Evolutionary conservation across 2,888 invertebrate species (phyloP).

Genomic region (Malacosoma neustria): DNA sequence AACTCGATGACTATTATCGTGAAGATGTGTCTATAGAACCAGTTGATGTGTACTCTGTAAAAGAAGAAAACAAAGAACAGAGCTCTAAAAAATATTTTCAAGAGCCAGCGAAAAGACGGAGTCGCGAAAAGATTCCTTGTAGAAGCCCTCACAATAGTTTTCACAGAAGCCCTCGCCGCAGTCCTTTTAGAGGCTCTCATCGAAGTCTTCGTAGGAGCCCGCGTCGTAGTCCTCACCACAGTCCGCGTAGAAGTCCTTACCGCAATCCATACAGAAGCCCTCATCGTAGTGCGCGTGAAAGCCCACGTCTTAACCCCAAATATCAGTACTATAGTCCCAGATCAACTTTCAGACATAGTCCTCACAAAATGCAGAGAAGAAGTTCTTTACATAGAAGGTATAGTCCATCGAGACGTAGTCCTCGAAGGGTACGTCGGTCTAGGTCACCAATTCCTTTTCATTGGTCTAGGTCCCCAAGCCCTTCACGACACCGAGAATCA

Average conservation of each 20-base stretch:
- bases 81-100: neutral
- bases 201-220: constrained; percentile 16
- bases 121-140: too few relatives aligned
- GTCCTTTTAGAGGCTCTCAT: constrained; percentile 1
- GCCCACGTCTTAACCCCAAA: too few relatives aligned
- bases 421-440: constrained; percentile 9
- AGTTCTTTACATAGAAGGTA: constrained; percentile 7
- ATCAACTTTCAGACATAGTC: constrained; percentile 11
- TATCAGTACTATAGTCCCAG: constrained; percentile 3
- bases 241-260: constrained; percentile 8
- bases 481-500: neutral
- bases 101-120: constrained; percentile 3
- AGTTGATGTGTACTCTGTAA: constrained; percentile 8
- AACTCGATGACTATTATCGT: constrained; percentile 53
- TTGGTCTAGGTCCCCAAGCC: constrained; percentile 5
- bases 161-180: constrained; percentile 11
- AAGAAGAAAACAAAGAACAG: neutral
- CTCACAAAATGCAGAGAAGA: constrained; percentile 9
- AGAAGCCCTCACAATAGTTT: constrained; percentile 20
- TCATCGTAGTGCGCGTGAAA: too few relatives aligned
- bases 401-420: constrained; percentile 2
- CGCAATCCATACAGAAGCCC: too few relatives aligned
- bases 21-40: constrained; percentile 16
- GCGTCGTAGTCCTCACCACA: constrained; percentile 13
- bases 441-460: constrained; percentile 9